Percentiles rank a stretch among this genome's conserved stretches.
Conservation (phyloP, 2,888 invertebrate species). For the Mythimna impura region DNA sequence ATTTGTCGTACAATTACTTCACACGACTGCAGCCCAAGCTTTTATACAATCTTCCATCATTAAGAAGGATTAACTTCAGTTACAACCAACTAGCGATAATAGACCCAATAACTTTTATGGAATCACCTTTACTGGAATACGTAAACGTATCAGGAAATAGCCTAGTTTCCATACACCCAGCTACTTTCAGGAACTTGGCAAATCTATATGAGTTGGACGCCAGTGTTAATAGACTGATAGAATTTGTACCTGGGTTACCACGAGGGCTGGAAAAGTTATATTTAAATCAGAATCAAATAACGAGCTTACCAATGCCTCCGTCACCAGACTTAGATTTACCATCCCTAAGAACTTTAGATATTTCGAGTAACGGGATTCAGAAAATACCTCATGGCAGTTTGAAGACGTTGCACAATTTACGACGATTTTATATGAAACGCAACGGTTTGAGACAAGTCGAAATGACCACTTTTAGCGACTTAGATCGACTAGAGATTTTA, state of each 20-base stretch:
- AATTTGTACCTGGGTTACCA: slow-evolving; percentile 94
- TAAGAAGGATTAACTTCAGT: slow-evolving; percentile 94
- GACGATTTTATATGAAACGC: slow-evolving; percentile 93
- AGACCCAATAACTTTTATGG: slow-evolving; percentile 93
- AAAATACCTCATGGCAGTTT: slow-evolving; percentile 92
- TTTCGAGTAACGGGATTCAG: slow-evolving; percentile 94
- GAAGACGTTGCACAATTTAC: slow-evolving; percentile 92
- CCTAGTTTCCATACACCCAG: slow-evolving; percentile 93
- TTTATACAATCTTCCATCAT: slow-evolving; percentile 93
- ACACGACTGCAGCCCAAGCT: slow-evolving; percentile 93
- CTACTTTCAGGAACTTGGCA: slow-evolving; percentile 93
- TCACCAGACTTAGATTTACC: slow-evolving; percentile 94
- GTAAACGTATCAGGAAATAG: slow-evolving; percentile 95
- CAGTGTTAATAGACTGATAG: slow-evolving; percentile 93
- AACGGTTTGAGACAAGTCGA: slow-evolving; percentile 94
- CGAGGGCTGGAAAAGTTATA: slow-evolving; percentile 94
- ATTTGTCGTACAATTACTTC: slow-evolving; percentile 94
- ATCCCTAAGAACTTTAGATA: slow-evolving; percentile 93
- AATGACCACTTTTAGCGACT: slow-evolving; percentile 92
- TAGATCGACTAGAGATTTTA: slow-evolving; percentile 92
- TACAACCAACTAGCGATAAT: slow-evolving; percentile 93
- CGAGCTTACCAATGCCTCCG: slow-evolving; percentile 91
- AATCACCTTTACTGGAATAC: slow-evolving; percentile 93
- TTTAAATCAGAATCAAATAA: slow-evolving; percentile 93
- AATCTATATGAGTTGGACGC: slow-evolving; percentile 95